Conservation (phyloP, 2,888 invertebrate species). For the Hirtodrosophila confusa region DNA sequence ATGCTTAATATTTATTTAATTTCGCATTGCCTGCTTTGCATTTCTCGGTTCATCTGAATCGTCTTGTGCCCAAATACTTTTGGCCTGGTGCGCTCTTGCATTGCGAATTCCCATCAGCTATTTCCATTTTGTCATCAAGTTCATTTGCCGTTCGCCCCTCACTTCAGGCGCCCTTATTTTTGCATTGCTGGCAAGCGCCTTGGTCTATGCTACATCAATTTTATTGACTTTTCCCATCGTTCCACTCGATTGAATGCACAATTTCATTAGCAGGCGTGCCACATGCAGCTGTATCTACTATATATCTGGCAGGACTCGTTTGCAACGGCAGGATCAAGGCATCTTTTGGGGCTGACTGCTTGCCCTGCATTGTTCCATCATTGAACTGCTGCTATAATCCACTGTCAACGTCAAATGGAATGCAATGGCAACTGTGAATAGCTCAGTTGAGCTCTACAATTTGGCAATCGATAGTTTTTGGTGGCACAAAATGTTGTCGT, state of each 20-base stretch:
- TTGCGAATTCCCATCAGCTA: conserved; percentile 62
- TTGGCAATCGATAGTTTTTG: conserved; percentile 44
- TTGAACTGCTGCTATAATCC: conserved; percentile 50
- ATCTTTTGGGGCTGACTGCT: conserved; percentile 37
- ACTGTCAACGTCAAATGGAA: conserved; percentile 43
- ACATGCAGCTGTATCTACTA: conserved; percentile 60
- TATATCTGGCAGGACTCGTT: too few relatives aligned
- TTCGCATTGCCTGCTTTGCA: conserved; percentile 28
- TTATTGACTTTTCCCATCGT: conserved; percentile 83
- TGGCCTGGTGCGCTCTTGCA: conserved; percentile 61
- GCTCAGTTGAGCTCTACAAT: conserved; percentile 6
- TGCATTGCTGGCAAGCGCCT: conserved; percentile 39
- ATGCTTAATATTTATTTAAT: conserved; percentile 63
- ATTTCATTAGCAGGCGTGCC: conserved; percentile 83
- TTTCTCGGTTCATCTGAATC: conserved; percentile 28
- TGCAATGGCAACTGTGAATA: conserved; percentile 31
- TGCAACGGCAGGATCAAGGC: conserved; percentile 8
- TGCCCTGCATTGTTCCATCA: conserved; percentile 45
- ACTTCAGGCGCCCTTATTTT: conserved; percentile 12
- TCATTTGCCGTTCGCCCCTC: conserved; percentile 55
- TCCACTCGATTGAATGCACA: conserved; percentile 83
- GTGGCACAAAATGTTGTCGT: conserved; percentile 46
- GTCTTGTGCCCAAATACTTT: conserved; percentile 40
- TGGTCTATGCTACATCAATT: conserved; percentile 78
- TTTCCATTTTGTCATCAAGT: conserved; percentile 76